Conservation (phyloP, 2,888 invertebrate genomes). For the Pseudeuparius sepicola region DNA sequence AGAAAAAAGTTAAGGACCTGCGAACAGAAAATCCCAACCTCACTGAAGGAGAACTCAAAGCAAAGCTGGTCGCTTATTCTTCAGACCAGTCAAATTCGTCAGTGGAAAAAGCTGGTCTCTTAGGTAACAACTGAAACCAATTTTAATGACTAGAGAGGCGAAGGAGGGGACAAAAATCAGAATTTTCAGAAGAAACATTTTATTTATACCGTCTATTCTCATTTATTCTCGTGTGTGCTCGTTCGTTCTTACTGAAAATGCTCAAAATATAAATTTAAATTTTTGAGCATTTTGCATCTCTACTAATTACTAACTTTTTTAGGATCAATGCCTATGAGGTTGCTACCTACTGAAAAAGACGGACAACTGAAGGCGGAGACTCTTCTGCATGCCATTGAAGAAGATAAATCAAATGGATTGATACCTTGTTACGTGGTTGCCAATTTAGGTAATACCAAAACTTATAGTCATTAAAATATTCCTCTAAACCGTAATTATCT, state of each 20-base stretch:
- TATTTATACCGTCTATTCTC: no score
- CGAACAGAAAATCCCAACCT: conserved; percentile 48
- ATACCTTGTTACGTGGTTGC: conserved; percentile 81
- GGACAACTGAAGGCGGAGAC: conserved; percentile 58
- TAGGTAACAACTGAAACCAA: conserved; percentile 40
- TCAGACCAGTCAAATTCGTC: conserved; percentile 87
- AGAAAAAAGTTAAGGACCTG: conserved; percentile 52
- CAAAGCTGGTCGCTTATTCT: conserved; percentile 70
- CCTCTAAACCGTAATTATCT: no score
- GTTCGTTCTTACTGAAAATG: no score
- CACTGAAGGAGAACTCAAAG: conserved; percentile 54
- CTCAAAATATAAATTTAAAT: no score
- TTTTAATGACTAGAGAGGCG: no score
- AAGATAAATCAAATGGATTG: conserved; percentile 67
- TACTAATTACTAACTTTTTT: conserved; percentile 34
- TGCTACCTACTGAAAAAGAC: conserved; percentile 58
- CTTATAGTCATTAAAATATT: no score
- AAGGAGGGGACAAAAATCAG: no score
- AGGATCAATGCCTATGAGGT: conserved; percentile 67
- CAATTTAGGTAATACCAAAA: conserved; percentile 51
- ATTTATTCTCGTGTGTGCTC: no score
- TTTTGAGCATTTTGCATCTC: no score
- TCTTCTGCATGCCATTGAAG: conserved; percentile 58
- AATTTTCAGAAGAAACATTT: no score
- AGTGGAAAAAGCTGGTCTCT: conserved; percentile 75